phyloP scores from a whole-genome alignment of 2,113 vertebrate genomes.

The Indri indri region DNA sequence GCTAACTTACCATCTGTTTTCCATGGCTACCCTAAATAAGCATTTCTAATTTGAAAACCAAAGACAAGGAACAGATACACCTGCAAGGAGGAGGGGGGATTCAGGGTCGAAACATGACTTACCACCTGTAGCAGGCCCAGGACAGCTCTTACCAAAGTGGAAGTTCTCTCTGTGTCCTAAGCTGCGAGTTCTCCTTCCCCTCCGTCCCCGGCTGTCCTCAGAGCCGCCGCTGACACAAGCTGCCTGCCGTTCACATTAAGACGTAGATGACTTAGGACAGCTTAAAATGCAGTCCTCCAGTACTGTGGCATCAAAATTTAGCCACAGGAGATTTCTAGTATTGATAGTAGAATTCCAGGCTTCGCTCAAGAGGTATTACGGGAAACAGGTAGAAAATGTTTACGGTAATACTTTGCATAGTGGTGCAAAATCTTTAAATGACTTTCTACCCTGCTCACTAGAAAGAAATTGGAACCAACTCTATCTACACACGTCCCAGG shows the following conservation, averaged over 20 bases:
- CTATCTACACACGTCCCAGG: neutral
- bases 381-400: neutral
- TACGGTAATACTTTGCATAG: neutral
- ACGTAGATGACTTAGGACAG: neutral
- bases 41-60: neutral
- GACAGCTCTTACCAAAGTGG: neutral
- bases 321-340: neutral
- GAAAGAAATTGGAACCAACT: neutral
- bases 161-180: neutral
- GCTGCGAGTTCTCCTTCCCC: neutral
- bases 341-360: neutral
- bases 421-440: constrained; percentile 2
- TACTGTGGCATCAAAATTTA: constrained; percentile 27
- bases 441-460: neutral
- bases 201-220: neutral
- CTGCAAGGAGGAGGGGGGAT: neutral
- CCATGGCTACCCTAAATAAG: neutral
- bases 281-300: neutral
- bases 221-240: neutral
- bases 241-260: neutral
- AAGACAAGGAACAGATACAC: neutral
- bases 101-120: neutral
- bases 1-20: neutral
- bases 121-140: neutral
- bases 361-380: neutral